Evolutionary conservation across 2,113 vertebrate genomes (phyloP).

Genomic region (Ahaetulla prasina): DNA sequence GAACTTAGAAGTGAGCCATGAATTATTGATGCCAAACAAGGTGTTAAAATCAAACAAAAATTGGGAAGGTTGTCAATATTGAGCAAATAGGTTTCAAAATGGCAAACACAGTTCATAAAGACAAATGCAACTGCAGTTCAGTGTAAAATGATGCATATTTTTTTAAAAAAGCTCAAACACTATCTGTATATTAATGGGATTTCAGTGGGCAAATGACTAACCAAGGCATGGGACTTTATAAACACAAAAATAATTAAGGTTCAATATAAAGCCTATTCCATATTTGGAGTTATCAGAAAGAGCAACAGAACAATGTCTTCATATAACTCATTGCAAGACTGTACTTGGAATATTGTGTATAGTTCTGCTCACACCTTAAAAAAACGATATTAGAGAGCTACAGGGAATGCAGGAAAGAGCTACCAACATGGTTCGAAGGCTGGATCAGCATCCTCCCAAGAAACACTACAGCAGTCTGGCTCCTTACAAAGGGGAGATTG

Average conservation of each 20-base stretch:
- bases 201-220: neutral
- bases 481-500: neutral
- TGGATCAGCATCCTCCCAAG: neutral
- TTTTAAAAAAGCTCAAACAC: neutral
- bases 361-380: neutral
- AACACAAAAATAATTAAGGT: neutral
- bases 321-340: neutral
- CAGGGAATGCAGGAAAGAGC: neutral
- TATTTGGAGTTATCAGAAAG: neutral
- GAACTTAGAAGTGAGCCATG: neutral
- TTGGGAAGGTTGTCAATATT: neutral
- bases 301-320: neutral
- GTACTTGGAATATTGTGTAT: neutral
- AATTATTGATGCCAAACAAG: neutral
- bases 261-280: neutral
- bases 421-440: neutral
- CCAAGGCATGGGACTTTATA: neutral
- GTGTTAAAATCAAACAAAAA: neutral
- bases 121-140: neutral
- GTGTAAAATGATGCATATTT: neutral
- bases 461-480: neutral
- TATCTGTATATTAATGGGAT: neutral
- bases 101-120: neutral
- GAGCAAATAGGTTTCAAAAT: neutral
- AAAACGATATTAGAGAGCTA: neutral